A percentile compares a stretch with the other conserved stretches of the same genome.
Evolutionary conservation across 2,888 invertebrate species (phyloP).

Genomic region (Tipula confusa): DNA sequence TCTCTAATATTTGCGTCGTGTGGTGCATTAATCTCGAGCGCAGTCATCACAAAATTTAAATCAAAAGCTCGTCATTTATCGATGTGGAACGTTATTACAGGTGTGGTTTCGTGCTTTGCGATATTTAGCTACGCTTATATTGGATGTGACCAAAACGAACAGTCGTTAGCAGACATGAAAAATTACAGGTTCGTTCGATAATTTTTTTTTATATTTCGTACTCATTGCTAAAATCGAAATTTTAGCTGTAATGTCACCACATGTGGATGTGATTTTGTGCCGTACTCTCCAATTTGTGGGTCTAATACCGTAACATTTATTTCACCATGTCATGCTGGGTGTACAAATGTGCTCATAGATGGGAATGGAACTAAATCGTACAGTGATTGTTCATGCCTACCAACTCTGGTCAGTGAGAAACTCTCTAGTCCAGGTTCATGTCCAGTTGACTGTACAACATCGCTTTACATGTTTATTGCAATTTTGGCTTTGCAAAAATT

Average conservation of each 20-base stretch:
- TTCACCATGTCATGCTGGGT: constrained; percentile 69
- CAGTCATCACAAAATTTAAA: constrained; percentile 56
- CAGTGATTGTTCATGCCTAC: constrained; percentile 53
- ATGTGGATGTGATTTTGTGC: constrained; percentile 60
- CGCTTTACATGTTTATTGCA: constrained; percentile 54
- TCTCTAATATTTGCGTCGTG: constrained; percentile 58
- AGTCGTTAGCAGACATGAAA: constrained; percentile 47
- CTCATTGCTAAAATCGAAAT: constrained; percentile 35
- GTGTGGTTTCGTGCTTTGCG: constrained; percentile 54
- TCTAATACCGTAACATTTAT: constrained; percentile 56
- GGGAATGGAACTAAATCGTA: constrained; percentile 46
- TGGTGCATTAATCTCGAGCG: constrained; percentile 56
- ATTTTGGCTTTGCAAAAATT: constrained; percentile 58
- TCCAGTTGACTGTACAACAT: constrained; percentile 54
- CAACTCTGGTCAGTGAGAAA: constrained; percentile 40
- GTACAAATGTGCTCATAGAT: constrained; percentile 45
- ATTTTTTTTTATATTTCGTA: neutral
- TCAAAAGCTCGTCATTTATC: constrained; percentile 57
- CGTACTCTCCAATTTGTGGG: constrained; percentile 63
- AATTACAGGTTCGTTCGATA: constrained; percentile 37
- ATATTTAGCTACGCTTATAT: constrained; percentile 57
- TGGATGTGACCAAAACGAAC: constrained; percentile 48
- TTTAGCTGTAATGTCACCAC: constrained; percentile 52
- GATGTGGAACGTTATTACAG: constrained; percentile 58
- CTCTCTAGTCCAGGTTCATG: constrained; percentile 54